Evolutionary conservation across 1,140 invertebrate species (phyloP).

Genomic region (Mactra quadrangularis): DNA sequence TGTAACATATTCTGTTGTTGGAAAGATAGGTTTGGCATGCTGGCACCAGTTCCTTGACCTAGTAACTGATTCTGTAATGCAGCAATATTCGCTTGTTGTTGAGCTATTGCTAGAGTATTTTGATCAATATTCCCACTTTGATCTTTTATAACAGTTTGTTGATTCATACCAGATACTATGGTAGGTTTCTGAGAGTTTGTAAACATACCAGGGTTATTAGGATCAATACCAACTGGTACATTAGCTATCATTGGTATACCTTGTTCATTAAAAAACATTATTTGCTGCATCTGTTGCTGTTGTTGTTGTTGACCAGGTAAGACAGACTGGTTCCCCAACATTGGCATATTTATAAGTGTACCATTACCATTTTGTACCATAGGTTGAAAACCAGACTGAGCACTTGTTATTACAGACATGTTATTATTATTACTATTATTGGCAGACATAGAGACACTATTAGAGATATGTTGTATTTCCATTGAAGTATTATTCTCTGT

Average conservation of each 20-base stretch:
- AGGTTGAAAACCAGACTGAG: constrained; percentile 58
- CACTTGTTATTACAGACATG: constrained; percentile 68
- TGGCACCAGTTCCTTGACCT: constrained; percentile 36
- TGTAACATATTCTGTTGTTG: constrained; percentile 51
- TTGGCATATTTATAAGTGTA: constrained; percentile 67
- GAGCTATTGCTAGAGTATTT: constrained; percentile 61
- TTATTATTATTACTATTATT: constrained; percentile 59
- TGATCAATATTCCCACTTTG: constrained; percentile 61
- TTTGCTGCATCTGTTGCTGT: constrained; percentile 67
- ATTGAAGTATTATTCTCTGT: constrained; percentile 52
- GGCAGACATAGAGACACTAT: constrained; percentile 52
- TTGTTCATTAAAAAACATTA: constrained; percentile 79
- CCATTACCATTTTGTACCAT: constrained; percentile 54
- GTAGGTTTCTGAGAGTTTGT: constrained; percentile 58
- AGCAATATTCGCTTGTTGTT: constrained; percentile 61
- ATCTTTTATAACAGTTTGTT: constrained; percentile 34
- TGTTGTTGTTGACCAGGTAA: constrained; percentile 53
- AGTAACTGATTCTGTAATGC: constrained; percentile 54
- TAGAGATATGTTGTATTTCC: constrained; percentile 11
- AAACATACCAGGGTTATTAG: constrained; percentile 55
- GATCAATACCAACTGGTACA: constrained; percentile 66
- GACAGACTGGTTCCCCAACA: constrained; percentile 59
- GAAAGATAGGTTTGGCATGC: constrained; percentile 40
- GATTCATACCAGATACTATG: constrained; percentile 22
- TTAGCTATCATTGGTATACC: constrained; percentile 75